phyloP scores from a whole-genome alignment of 2,113 vertebrate genomes.

The Mus spicilegus region DNA sequence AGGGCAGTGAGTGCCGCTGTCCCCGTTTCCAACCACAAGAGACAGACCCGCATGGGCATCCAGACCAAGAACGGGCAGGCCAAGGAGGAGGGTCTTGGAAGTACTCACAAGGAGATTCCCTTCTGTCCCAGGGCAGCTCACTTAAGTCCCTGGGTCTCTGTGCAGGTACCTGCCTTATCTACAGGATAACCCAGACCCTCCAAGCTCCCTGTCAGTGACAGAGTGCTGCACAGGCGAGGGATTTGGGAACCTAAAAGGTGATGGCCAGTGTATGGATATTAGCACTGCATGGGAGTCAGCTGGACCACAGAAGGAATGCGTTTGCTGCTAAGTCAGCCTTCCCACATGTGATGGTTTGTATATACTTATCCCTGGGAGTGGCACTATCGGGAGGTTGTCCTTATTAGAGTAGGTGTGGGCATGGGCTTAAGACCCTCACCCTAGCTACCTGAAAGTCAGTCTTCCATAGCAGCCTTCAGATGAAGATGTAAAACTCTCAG shows the following conservation, averaged over 20 bases:
- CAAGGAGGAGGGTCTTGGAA: neutral
- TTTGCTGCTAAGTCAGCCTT: too few relatives aligned
- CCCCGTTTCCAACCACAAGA: rapidly evolving
- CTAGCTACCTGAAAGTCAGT: too few relatives aligned
- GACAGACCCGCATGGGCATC: rapidly evolving
- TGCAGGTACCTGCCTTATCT: neutral
- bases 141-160: neutral
- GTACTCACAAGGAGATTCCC: rapidly evolving
- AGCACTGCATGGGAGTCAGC: rapidly evolving
- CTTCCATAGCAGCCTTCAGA: too few relatives aligned
- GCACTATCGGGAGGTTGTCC: too few relatives aligned
- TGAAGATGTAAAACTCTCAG: too few relatives aligned
- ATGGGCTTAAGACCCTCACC: too few relatives aligned
- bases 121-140: rapidly evolving
- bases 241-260: neutral
- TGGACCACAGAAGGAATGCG: rapidly evolving
- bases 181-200: neutral
- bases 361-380: too few relatives aligned
- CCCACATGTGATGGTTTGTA: too few relatives aligned
- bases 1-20: rapidly evolving
- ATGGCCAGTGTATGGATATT: rapidly evolving
- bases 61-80: too few relatives aligned
- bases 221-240: neutral
- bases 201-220: neutral
- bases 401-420: too few relatives aligned